Conservation (phyloP, 2,797 vertebrate genomes). For the Tenualosa ilisha region DNA sequence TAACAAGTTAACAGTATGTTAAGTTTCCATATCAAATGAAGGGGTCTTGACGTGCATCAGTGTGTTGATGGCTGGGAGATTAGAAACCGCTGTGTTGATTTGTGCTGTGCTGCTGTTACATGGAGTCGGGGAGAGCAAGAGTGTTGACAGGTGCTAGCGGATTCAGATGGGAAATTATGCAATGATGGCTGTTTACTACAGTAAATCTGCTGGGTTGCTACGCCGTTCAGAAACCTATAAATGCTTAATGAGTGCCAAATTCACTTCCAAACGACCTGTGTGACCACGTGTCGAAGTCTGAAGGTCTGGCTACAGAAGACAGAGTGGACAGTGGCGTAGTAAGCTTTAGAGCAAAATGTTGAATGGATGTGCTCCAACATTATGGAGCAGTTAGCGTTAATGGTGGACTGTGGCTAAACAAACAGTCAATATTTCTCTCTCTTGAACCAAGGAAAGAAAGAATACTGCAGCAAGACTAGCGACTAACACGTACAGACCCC, state of each 20-base stretch:
- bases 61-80: background rate
- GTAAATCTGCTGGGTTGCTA: background rate
- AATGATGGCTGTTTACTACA: conserved; percentile 17
- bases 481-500: background rate
- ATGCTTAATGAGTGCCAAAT: background rate
- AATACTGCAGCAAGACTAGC: too few species aligned
- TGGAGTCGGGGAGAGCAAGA: background rate
- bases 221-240: background rate
- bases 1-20: background rate
- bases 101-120: background rate
- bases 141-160: background rate
- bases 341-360: background rate
- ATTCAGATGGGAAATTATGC: background rate
- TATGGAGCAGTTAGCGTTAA: background rate
- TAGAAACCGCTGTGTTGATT: background rate
- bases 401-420: background rate
- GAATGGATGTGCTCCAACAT: background rate
- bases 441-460: too few species aligned
- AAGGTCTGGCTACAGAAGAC: background rate
- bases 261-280: background rate
- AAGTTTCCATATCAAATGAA: background rate
- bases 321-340: background rate
- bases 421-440: too few species aligned
- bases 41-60: background rate
- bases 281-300: background rate